A percentile compares a stretch with the other conserved stretches of the same genome.
These are phyloP conservation scores for Otolemur crassicaudatus DNA, from an alignment of 2,797 vertebrate genomes.

Conservation along the genomic window DNA sequence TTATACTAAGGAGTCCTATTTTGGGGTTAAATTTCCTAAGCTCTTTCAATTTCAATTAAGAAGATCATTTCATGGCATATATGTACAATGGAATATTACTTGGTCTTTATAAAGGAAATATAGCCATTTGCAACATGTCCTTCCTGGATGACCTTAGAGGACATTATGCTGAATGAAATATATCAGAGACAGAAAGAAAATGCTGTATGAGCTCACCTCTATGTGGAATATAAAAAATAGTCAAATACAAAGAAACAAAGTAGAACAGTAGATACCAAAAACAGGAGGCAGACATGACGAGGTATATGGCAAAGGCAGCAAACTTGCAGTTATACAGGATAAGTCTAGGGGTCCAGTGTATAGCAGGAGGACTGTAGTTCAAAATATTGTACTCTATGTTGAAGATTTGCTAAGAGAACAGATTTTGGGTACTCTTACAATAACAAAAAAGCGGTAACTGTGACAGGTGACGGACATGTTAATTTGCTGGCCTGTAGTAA, in stretches of 20 bases:
- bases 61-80: background rate
- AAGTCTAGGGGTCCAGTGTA: background rate
- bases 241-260: background rate
- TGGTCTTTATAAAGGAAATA: background rate
- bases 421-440: background rate
- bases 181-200: background rate
- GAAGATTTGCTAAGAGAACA: background rate
- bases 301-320: background rate
- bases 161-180: background rate
- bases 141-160: background rate
- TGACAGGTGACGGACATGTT: background rate
- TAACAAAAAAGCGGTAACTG: background rate
- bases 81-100: background rate
- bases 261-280: background rate
- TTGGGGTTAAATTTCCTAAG: no score
- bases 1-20: no score
- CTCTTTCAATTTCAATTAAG: background rate
- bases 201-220: background rate
- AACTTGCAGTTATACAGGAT: background rate
- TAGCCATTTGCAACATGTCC: background rate
- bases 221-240: background rate
- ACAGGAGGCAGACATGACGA: background rate
- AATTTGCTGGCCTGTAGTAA: background rate
- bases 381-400: background rate
- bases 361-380: background rate